Evolutionary conservation across 2,888 invertebrate species (phyloP), one percentile per base, ranked within the genome.

Genomic region (Hololepta plana): DNA sequence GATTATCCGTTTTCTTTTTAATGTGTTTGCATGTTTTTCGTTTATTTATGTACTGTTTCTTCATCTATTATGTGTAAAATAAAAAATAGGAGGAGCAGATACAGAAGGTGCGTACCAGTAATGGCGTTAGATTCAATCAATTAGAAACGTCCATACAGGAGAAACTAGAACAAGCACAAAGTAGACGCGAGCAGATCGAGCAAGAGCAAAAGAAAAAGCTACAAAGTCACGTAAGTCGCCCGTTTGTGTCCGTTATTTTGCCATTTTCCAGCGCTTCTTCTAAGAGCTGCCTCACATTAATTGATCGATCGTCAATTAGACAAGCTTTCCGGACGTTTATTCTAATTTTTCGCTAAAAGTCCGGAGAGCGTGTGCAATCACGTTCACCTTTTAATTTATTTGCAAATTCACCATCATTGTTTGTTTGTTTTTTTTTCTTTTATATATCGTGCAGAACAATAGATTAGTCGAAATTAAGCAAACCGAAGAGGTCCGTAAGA

Each of bases 51-150:
- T 6, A 24, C 6, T n/a, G n/a, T n/a, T n/a, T n/a, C n/a, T n/a
- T n/a, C n/a, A n/a, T n/a, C n/a, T n/a, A n/a, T n/a, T n/a, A n/a
- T n/a, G n/a, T n/a, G n/a, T n/a, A n/a, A n/a, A n/a, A n/a, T n/a
- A n/a, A n/a, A n/a, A n/a, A n/a, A n/a, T 29, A 79, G 79, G 77
- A 79, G 59, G 75, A 76, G 35, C 74, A 75, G 51, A 73, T 72
- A 17, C 63, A 64, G 49, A 72, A 72, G 40, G 75, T 77, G 32
- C 70, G 74, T 41, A 58, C 64, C 28, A 64, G 65, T 40, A 72
- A 73, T 58, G 61, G 62, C 44, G 67, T 69, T 45, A 67, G 68
- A 42, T 69, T 73, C 48, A 64, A 66, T 43, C 68, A 71, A 48
- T 56, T 79, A 32, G 74, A 76, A 51, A 57, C 57, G 38, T 61